phyloP scores from a whole-genome alignment of 2,797 vertebrate species.

The Anas bahamensis region DNA sequence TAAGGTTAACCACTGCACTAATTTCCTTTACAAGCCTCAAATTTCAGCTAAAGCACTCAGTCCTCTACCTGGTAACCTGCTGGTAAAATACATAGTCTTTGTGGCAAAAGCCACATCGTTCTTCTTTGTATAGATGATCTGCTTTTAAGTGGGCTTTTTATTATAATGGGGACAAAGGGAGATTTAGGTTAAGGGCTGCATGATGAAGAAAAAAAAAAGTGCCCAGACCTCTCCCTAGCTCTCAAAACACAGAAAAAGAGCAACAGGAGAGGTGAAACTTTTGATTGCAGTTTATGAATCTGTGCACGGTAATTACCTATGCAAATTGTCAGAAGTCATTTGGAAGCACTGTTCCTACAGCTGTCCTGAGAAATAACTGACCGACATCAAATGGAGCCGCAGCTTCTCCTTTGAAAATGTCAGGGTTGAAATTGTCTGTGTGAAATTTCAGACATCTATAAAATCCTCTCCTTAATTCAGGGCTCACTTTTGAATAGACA shows the following conservation, averaged over 20 bases:
- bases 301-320: background rate
- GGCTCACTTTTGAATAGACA: background rate
- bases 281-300: background rate
- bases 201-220: background rate
- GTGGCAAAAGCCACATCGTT: background rate
- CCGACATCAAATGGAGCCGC: background rate
- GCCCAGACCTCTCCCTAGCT: background rate
- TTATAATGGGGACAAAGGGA: background rate
- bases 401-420: background rate
- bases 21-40: constrained; percentile 1
- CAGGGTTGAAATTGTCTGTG: background rate
- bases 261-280: background rate
- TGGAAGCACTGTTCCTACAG: background rate
- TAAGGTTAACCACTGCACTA: constrained; percentile 39
- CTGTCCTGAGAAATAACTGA: background rate
- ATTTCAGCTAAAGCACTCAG: constrained; percentile 17
- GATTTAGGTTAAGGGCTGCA: background rate
- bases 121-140: background rate
- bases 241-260: background rate
- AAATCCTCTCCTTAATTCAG: background rate
- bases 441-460: background rate
- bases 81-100: background rate
- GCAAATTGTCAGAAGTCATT: background rate
- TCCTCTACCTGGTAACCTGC: constrained; percentile 31
- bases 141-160: background rate